A percentile compares a stretch with the other conserved stretches of the same genome.
Evolutionary conservation across 2,113 vertebrate species (phyloP).

Genomic region (human): DNA sequence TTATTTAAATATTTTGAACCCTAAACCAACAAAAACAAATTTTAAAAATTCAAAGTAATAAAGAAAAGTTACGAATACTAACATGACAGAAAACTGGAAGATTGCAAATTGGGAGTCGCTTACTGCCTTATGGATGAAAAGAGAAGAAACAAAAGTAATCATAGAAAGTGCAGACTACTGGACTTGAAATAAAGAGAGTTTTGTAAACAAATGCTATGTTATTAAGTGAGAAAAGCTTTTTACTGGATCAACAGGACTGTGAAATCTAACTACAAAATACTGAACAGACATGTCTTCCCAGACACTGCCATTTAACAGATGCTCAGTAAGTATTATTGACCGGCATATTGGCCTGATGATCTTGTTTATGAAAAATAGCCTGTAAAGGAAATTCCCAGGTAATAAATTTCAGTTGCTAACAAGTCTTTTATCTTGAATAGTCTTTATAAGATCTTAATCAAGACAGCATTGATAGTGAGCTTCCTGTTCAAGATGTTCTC

Average conservation of each 20-base stretch:
- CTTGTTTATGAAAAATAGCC: conserved; percentile 28
- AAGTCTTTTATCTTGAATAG: conserved; percentile 29
- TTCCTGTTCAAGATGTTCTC: not conserved
- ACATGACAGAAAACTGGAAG: not conserved
- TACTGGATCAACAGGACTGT: not conserved
- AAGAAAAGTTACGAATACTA: not conserved
- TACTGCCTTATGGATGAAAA: not conserved
- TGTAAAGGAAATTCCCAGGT: conserved; percentile 8
- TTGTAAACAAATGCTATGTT: not conserved
- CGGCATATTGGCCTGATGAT: not conserved
- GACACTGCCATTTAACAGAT: not conserved
- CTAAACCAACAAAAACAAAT: not conserved
- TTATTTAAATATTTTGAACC: conserved; percentile 10
- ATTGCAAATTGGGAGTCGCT: not conserved
- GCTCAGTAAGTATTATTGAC: conserved; percentile 27
- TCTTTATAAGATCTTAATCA: conserved; percentile 15
- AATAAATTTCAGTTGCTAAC: conserved; percentile 7
- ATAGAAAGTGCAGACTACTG: not conserved
- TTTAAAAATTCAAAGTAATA: not conserved
- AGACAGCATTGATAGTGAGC: not conserved
- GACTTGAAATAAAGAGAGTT: not conserved
- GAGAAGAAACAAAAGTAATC: not conserved
- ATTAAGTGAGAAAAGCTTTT: not conserved
- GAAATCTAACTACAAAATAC: not conserved
- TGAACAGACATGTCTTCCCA: not conserved